Base-by-base conservation (phyloP, 2,797 vertebrate species). In the Enteromius trimaculatus region DNA sequence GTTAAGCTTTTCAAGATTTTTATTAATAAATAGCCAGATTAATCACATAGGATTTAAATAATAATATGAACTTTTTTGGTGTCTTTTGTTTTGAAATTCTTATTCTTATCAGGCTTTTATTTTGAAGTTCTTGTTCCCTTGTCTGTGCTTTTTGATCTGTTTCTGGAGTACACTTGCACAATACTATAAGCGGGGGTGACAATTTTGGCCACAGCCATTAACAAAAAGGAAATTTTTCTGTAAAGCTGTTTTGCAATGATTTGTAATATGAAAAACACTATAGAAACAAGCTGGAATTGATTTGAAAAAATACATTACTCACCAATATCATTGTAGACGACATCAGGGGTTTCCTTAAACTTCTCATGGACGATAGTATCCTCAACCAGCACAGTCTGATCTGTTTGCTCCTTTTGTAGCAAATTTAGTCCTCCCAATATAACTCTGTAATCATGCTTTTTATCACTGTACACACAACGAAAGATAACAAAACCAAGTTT, bases 251-350 rank as follows among this genome's bases (percentile, higher is more conserved):
- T 47, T 47, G 44, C 44, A 14, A 47, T 47, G 11, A 47, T 47
- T 47, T 47, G 13, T 47, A 47, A 14, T 11, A 14, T 14, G 3
- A 47, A 47, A 47, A 44, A 10, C 44, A 14, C 13, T 47, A 47
- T 4, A 47, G 2, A 42, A 42, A 42, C 10, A 42, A 11, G 39
- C 44, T 47, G 11, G 11, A 47, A 47, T 47, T 47, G 13, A 47
- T 13, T 14, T 14, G 44, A 14, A 47, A 47, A 47, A 13, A 47
- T 47, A 47, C 9, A 65, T 47, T 77, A 39, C 69, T 94, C 92
- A 94, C 96, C 96, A 13, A 99, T 97, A 80, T 99, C 98, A 0
- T 97, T 97, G 90, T 94, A 80, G 55, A 94, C 95, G 49, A 95
- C 87, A 0, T 5, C 0, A 0, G 16, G 0, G 1, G 55, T 90